These are phyloP conservation scores for Oreamnos americanus DNA, from an alignment of 2,113 vertebrate genomes.

Conservation along the genomic window DNA sequence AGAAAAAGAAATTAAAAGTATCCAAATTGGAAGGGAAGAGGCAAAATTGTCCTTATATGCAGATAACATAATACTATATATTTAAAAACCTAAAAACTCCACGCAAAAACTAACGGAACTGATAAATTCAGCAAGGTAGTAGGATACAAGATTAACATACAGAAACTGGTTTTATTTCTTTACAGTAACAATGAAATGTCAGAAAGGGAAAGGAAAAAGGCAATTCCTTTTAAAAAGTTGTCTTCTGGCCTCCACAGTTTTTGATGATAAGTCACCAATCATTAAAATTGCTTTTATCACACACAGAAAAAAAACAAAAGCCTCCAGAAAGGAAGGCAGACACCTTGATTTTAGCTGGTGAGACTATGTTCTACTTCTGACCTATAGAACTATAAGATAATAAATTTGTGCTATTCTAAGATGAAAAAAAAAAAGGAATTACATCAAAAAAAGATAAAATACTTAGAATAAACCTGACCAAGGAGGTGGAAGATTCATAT, in stretches of 20 bases:
- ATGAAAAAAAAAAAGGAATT: not conserved
- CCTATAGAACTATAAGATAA: too few relatives aligned
- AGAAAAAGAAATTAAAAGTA: not conserved
- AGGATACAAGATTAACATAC: not conserved
- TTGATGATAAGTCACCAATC: too few relatives aligned
- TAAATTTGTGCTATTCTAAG: too few relatives aligned
- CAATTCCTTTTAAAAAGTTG: not conserved
- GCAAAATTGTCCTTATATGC: not conserved
- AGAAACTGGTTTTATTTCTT: not conserved
- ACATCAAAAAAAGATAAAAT: not conserved
- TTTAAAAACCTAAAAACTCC: not conserved
- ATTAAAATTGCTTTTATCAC: too few relatives aligned
- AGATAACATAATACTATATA: not conserved
- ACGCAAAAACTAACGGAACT: not conserved
- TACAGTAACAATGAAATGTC: not conserved
- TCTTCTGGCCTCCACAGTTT: too few relatives aligned
- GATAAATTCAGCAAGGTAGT: not conserved
- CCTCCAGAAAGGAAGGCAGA: too few relatives aligned
- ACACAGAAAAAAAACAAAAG: too few relatives aligned
- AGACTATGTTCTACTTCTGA: too few relatives aligned
- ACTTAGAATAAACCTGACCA: not conserved
- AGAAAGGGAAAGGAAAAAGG: not conserved
- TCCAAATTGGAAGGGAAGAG: not conserved
- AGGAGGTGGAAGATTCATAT: not conserved
- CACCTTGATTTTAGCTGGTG: too few relatives aligned